Conservation (phyloP, 1,140 invertebrate genomes). For the Leptoteleia sp. region DNA sequence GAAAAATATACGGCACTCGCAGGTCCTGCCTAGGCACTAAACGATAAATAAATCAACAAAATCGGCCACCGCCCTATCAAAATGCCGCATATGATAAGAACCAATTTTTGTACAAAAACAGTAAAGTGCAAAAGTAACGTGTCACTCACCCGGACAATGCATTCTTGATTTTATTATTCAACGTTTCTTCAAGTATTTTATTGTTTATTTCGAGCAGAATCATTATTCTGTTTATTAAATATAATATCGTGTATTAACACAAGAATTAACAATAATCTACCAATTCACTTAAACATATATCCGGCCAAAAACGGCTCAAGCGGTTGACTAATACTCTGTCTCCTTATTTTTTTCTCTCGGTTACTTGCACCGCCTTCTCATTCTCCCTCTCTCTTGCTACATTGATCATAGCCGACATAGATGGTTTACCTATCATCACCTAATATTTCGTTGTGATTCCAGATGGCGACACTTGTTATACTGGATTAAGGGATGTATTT, state of each 20-base stretch:
- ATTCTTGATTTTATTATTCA: constrained; percentile 97
- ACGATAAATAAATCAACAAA: constrained; percentile 23
- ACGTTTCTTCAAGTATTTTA: constrained; percentile 97
- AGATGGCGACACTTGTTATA: constrained; percentile 15
- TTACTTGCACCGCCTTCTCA: constrained; percentile 5
- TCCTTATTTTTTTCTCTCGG: constrained; percentile 39
- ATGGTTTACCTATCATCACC: not conserved
- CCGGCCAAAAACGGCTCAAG: constrained; percentile 62
- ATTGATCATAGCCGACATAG: constrained; percentile 1
- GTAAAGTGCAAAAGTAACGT: constrained; percentile 43
- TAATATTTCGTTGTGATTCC: not conserved
- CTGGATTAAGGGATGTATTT: too few species aligned
- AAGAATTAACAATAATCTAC: constrained; percentile 75
- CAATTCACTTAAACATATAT: constrained; percentile 68
- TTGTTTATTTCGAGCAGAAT: constrained; percentile 99
- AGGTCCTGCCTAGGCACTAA: too few species aligned
- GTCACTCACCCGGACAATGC: constrained; percentile 93
- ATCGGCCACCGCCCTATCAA: constrained; percentile 49
- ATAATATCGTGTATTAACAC: constrained; percentile 69
- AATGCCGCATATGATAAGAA: constrained; percentile 66
- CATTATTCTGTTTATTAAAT: constrained; percentile 85
- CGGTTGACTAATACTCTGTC: constrained; percentile 56
- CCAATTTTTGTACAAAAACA: constrained; percentile 59
- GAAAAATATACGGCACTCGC: too few species aligned
- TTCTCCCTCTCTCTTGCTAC: constrained; percentile 30